phyloP scores from a whole-genome alignment of 2,888 invertebrate species.

The Leptinotarsa rubiginosa region DNA sequence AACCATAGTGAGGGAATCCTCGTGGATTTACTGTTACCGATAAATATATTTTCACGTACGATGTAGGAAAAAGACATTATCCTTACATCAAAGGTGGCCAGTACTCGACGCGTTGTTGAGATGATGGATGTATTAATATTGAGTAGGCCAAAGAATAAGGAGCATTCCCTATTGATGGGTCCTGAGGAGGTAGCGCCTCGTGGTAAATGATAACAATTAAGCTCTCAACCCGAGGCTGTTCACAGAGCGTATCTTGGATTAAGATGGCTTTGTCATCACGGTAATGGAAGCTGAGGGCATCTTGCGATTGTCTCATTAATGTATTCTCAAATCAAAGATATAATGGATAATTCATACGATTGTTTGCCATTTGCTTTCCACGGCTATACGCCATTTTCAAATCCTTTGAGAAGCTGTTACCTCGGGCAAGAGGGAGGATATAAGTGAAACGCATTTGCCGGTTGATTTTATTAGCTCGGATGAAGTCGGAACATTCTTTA shows the following conservation, averaged over 20 bases:
- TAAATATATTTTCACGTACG: too few relatives aligned
- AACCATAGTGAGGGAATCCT: not conserved
- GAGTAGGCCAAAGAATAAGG: slow-evolving; percentile 52
- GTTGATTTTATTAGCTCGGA: slow-evolving; percentile 20
- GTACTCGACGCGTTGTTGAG: slow-evolving; percentile 56
- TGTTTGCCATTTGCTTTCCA: slow-evolving; percentile 55
- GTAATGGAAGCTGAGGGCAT: slow-evolving; percentile 64
- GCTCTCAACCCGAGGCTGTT: slow-evolving; percentile 57
- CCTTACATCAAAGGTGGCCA: slow-evolving; percentile 45
- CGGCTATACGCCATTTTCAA: slow-evolving; percentile 6
- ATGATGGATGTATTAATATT: slow-evolving; percentile 59
- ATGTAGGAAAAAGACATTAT: not conserved
- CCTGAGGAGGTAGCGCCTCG: slow-evolving; percentile 44
- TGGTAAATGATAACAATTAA: slow-evolving; percentile 65
- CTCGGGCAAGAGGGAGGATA: slow-evolving; percentile 15
- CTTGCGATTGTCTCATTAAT: slow-evolving; percentile 65
- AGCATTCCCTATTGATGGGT: slow-evolving; percentile 43
- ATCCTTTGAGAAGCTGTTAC: slow-evolving; percentile 25
- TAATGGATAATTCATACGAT: slow-evolving; percentile 64
- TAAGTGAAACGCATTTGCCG: slow-evolving; percentile 18
- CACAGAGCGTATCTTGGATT: slow-evolving; percentile 60
- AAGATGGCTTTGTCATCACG: slow-evolving; percentile 66
- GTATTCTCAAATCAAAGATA: slow-evolving; percentile 65
- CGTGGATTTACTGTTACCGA: too few relatives aligned
- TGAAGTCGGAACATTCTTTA: not conserved